Conservation (phyloP, 2,113 vertebrate genomes). For the Muntiacus muntjak region DNA sequence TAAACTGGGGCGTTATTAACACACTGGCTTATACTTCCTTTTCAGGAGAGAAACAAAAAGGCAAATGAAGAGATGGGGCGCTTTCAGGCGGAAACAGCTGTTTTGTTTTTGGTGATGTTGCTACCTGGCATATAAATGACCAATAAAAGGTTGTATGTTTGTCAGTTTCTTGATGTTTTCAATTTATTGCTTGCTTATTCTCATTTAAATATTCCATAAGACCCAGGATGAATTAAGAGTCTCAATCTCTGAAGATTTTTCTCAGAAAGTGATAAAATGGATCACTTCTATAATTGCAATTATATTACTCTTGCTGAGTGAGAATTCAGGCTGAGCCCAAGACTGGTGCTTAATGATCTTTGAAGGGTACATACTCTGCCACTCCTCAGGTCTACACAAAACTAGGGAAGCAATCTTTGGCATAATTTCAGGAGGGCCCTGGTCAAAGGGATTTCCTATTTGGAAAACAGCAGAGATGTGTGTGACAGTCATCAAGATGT, state of each 20-base stretch:
- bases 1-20: neutral
- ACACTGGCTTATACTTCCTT: neutral
- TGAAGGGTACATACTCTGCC: neutral
- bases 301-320: neutral
- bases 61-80: neutral
- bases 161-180: neutral
- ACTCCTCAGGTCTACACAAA: neutral
- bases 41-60: constrained; percentile 34
- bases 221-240: neutral
- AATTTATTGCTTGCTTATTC: neutral
- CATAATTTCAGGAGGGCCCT: neutral
- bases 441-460: neutral
- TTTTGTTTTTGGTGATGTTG: neutral
- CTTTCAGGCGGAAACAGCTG: neutral
- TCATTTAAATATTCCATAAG: neutral
- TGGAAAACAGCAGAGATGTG: neutral
- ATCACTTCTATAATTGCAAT: neutral
- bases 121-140: neutral
- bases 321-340: neutral
- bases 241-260: neutral
- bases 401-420: neutral
- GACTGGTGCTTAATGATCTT: neutral
- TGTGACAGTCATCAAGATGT: neutral
- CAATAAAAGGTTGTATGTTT: neutral
- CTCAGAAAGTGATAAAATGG: neutral